These are phyloP conservation scores for Sisyra terminalis DNA, from an alignment of 2,888 invertebrate species.

Conservation along the genomic window DNA sequence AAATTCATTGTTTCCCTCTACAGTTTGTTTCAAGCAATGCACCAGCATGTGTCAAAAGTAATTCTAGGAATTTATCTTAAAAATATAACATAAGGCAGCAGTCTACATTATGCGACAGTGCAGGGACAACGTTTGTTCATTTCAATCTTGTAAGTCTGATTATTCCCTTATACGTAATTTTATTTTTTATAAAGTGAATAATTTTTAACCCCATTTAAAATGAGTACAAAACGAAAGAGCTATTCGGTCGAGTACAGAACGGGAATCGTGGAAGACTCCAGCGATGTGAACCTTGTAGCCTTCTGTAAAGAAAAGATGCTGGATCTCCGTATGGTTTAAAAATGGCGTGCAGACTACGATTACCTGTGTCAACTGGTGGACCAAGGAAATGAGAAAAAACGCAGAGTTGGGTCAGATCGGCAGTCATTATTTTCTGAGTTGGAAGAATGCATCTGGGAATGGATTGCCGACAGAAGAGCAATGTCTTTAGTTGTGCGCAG, in stretches of 20 bases:
- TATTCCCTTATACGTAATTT: neutral
- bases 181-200: neutral
- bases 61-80: too few species aligned
- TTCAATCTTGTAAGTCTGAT: too few species aligned
- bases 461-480: slow-evolving; percentile 10
- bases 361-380: slow-evolving; percentile 9
- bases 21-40: too few species aligned
- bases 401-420: slow-evolving; percentile 12
- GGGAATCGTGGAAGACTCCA: slow-evolving; percentile 8
- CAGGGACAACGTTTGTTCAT: too few species aligned
- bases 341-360: slow-evolving; percentile 10
- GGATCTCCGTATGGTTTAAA: slow-evolving; percentile 7
- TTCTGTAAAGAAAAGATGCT: slow-evolving; percentile 5
- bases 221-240: slow-evolving; percentile 3
- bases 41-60: too few species aligned
- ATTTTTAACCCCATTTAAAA: neutral
- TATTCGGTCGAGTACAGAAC: slow-evolving; percentile 1
- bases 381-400: slow-evolving; percentile 10
- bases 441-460: slow-evolving; percentile 11
- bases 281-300: slow-evolving; percentile 5
- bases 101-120: too few species aligned
- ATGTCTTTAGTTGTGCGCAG: slow-evolving; percentile 9
- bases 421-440: slow-evolving; percentile 12
- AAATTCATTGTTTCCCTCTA: too few species aligned
- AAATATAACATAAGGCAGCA: too few species aligned